These are phyloP conservation scores for Cavia porcellus DNA, from an alignment of 2,113 vertebrate species.

Conservation along the genomic window DNA sequence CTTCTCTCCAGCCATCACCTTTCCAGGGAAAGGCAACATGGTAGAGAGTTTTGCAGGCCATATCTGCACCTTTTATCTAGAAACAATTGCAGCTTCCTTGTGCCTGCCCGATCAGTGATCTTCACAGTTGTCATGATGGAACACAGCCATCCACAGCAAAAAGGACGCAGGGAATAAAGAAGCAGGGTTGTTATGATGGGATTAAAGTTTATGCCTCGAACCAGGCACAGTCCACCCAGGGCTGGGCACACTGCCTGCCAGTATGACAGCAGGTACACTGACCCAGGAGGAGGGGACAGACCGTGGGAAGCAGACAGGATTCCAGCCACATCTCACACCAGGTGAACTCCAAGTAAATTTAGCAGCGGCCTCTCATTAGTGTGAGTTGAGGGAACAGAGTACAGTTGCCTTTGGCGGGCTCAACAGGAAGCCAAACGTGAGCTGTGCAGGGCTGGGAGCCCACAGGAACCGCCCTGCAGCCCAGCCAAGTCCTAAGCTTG, in stretches of 20 bases:
- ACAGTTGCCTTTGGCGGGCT: background rate
- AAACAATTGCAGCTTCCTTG: background rate
- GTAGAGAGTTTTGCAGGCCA: background rate
- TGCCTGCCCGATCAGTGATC: background rate
- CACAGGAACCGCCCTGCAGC: accelerated
- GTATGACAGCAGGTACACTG: background rate
- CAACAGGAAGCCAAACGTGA: background rate
- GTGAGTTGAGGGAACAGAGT: background rate
- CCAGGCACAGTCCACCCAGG: background rate
- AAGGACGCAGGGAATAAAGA: background rate
- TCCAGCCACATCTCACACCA: background rate
- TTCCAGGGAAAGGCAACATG: background rate
- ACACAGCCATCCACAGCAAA: background rate
- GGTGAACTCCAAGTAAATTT: background rate
- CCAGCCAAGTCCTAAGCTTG: accelerated
- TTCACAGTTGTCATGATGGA: accelerated
- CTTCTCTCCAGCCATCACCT: conserved; percentile 25
- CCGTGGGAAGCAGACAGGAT: background rate
- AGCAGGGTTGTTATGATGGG: background rate
- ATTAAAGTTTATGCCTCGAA: background rate
- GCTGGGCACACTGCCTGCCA: background rate
- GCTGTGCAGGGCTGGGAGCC: too few relatives aligned
- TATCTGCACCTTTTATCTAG: background rate
- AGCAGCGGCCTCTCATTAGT: background rate
- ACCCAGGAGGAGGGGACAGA: background rate